Evolutionary conservation across 2,113 vertebrate genomes (phyloP).

Genomic region (Centropus unirufus): DNA sequence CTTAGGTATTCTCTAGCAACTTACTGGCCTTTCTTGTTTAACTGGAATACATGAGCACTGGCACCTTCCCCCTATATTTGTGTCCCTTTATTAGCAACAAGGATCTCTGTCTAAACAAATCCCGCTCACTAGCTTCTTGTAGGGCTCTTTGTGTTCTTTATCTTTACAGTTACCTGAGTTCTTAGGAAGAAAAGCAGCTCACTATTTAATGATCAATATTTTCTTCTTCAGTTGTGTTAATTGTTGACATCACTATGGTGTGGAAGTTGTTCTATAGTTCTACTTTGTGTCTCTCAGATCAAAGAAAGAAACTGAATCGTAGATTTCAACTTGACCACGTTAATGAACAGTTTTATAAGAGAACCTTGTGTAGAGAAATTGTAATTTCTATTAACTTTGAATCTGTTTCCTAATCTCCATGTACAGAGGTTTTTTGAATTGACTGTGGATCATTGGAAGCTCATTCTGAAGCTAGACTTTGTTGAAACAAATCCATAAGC

Average conservation of each 20-base stretch:
- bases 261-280: background rate
- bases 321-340: background rate
- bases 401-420: background rate
- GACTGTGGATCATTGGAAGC: background rate
- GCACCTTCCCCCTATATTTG: background rate
- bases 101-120: background rate
- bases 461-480: background rate
- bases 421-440: background rate
- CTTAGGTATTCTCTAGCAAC: background rate
- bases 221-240: background rate
- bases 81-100: background rate
- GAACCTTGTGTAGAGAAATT: background rate
- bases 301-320: background rate
- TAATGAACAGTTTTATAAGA: background rate
- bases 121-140: background rate
- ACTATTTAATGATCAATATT: background rate
- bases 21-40: background rate
- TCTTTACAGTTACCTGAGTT: background rate
- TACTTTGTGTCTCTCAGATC: background rate
- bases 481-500: background rate
- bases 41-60: background rate
- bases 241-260: background rate
- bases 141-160: background rate
- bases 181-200: background rate
- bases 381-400: background rate